A percentile compares a stretch with the other conserved stretches of the same genome.
Conservation (phyloP, 2,797 vertebrate genomes). For the Buphagus erythrorhynchus region DNA sequence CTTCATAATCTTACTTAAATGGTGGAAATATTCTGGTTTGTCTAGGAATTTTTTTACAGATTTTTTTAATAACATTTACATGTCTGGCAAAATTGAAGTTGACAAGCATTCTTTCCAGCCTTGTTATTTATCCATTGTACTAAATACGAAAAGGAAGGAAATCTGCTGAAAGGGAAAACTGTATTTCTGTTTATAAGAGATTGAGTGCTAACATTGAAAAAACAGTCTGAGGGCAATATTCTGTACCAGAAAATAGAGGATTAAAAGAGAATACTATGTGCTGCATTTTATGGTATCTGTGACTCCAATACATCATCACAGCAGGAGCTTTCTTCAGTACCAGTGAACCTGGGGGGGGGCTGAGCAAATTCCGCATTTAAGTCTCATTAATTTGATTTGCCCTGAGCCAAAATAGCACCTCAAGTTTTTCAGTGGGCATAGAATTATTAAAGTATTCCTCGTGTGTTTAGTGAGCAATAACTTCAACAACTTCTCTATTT, state of each 20-base stretch:
- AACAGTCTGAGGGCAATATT: background rate
- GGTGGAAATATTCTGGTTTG: background rate
- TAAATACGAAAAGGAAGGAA: background rate
- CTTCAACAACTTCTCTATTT: background rate
- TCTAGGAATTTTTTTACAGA: background rate
- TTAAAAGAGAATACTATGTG: background rate
- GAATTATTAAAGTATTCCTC: background rate
- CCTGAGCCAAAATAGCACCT: background rate
- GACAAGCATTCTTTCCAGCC: constrained; percentile 12
- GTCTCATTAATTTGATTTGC: background rate
- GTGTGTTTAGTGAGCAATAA: background rate
- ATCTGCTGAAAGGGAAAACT: background rate
- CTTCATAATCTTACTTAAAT: background rate
- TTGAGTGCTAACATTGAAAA: background rate
- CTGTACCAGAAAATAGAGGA: background rate
- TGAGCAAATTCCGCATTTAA: constrained; percentile 30
- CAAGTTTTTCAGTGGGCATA: background rate
- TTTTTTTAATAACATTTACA: background rate
- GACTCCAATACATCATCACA: constrained; percentile 7
- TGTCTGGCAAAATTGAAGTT: background rate
- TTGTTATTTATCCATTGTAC: background rate
- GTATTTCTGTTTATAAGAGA: background rate
- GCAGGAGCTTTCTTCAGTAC: background rate
- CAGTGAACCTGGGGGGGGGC: background rate
- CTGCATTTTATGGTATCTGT: background rate